Conservation (phyloP, 1,140 invertebrate species). For the Carposina sasakii region DNA sequence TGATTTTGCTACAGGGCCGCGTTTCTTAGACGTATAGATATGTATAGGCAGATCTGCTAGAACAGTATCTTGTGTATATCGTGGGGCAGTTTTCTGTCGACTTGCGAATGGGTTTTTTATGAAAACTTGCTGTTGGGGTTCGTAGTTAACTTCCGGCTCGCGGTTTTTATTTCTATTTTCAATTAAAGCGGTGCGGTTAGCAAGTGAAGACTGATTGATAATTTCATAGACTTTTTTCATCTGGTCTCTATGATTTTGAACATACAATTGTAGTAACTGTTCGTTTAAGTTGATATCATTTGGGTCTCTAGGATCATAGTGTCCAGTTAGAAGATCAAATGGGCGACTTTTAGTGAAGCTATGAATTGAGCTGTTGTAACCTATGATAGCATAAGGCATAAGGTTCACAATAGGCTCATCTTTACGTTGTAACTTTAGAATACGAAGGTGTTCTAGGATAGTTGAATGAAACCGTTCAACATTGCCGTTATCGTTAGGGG, state of each 20-base stretch:
- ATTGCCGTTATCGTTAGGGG: background rate
- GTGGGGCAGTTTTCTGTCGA: background rate
- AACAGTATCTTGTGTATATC: slow-evolving; percentile 3
- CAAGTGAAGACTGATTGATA: background rate
- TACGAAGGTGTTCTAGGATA: slow-evolving; percentile 4
- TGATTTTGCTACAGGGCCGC: background rate
- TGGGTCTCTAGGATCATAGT: slow-evolving; percentile 5
- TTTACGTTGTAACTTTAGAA: background rate
- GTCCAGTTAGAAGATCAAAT: background rate
- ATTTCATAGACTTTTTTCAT: background rate
- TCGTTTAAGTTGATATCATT: background rate
- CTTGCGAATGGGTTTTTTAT: background rate
- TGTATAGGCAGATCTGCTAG: slow-evolving; percentile 2
- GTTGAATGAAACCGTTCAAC: slow-evolving; percentile 9
- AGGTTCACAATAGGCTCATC: background rate
- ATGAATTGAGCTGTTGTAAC: slow-evolving; percentile 4
- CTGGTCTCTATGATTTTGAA: background rate
- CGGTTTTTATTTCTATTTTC: slow-evolving; percentile 1
- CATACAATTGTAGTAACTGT: slow-evolving; percentile 1
- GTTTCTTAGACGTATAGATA: background rate
- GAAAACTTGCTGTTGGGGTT: background rate
- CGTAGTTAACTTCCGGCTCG: background rate
- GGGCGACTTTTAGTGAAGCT: slow-evolving; percentile 3
- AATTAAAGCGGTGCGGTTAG: background rate
- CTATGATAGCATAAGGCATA: background rate